Evolutionary conservation across 2,797 vertebrate species (phyloP), one percentile per base, ranked within the genome.

Genomic region (Poeciliopsis presidionis): DNA sequence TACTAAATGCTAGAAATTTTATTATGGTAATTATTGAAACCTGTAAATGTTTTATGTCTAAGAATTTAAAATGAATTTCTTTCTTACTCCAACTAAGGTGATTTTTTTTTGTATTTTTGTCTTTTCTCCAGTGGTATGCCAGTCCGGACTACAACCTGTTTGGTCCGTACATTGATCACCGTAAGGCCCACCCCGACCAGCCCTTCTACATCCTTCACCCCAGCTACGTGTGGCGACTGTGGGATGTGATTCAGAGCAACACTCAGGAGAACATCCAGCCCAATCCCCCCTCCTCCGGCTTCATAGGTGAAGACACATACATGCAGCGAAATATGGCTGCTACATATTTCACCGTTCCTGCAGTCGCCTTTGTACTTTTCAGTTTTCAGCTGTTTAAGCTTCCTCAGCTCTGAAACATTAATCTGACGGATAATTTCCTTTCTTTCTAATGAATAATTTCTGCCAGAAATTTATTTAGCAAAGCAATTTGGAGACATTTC

Each of bases 101-200:
- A 36, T 36, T 36, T 36, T 36, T 36, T 36, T 36, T 36, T 36
- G 9, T n/a, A n/a, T 49, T 33, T 36, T 11, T 20, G 2, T 49
- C 8, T 13, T 53, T 2, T 63, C 86, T 85, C 36, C 87, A 99
- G 98, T 99, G 98, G 98, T 99, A 97, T 72, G 92, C 94, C 90
- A 97, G 96, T 75, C 98, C 98, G 7, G 98, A 99, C 93, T 99
- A 99, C 94, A 97, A 99, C 94, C 94, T 99, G 75, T 99, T 99
- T 84, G 96, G 96, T 16, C 98, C 98, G 0, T 99, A 99, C 0
- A 91, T 96, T 81, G 94, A 97, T 84, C 96, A 97, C 89, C 97
- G 98, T 75, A 96, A 94, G 87, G 95, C 86, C 88, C 95, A 98
- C 78, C 98, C 97, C 6, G 78, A 79, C 71, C 98, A 99, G 90